A percentile compares a stretch with the other conserved stretches of the same genome.
phyloP scores from a whole-genome alignment of 1,140 invertebrate genomes.

The Gryllus bimaculatus region DNA sequence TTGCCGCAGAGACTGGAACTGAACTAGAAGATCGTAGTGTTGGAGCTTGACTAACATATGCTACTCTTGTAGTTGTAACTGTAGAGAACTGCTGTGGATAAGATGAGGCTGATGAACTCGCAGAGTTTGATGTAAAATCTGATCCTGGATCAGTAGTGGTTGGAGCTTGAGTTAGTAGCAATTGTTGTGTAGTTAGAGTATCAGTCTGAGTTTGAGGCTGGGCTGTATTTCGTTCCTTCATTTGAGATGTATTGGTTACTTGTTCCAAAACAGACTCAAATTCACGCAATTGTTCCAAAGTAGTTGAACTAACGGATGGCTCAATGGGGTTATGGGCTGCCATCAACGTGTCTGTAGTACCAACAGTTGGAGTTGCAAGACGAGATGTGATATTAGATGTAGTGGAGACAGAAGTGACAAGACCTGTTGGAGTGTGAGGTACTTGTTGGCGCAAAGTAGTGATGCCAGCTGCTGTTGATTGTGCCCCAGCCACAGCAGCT shows the following conservation, averaged over 20 bases:
- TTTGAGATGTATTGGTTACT: conserved; percentile 34
- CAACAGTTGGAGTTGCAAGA: conserved; percentile 16
- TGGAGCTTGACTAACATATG: conserved; percentile 16
- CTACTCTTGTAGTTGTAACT: conserved; percentile 8
- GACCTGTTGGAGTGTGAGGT: background rate
- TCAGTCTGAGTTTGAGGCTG: conserved; percentile 8
- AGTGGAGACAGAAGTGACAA: conserved; percentile 25
- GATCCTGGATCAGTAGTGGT: background rate
- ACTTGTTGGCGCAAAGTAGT: background rate
- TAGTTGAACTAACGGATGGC: conserved; percentile 46
- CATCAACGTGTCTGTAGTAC: conserved; percentile 25
- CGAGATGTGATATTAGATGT: conserved; percentile 11
- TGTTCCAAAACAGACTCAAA: conserved; percentile 75
- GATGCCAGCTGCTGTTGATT: conserved; percentile 28
- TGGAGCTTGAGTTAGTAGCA: conserved; percentile 3
- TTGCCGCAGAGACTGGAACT: conserved; percentile 34
- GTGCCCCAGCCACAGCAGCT: conserved; percentile 28
- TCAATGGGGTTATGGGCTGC: conserved; percentile 27
- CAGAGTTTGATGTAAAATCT: conserved; percentile 11
- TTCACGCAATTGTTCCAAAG: conserved; percentile 65
- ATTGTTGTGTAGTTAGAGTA: background rate
- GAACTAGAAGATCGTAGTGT: conserved; percentile 25
- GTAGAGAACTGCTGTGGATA: conserved; percentile 2
- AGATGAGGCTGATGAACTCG: conserved; percentile 2
- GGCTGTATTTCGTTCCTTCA: conserved; percentile 55